Conservation (phyloP, 2,113 vertebrate species). For the Syngnathus floridae region DNA sequence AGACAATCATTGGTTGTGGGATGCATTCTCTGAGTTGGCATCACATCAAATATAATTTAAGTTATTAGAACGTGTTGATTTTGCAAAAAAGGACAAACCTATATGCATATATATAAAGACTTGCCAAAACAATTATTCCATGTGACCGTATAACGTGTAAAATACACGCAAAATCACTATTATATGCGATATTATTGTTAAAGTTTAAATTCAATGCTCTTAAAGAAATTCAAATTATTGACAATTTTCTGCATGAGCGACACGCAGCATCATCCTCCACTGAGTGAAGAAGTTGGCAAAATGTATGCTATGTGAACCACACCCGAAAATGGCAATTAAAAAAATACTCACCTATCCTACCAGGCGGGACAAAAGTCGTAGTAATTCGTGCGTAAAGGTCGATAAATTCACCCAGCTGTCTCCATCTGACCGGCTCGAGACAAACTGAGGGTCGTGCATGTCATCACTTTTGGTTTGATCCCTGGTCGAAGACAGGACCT, state of each 20-base stretch:
- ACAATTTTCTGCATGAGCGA: neutral
- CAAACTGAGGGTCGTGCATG: slow-evolving; percentile 37
- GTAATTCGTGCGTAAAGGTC: slow-evolving; percentile 12
- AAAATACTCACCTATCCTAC: slow-evolving; percentile 28
- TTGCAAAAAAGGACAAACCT: neutral
- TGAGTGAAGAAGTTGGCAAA: neutral
- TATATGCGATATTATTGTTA: neutral
- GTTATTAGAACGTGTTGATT: neutral
- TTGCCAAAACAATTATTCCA: neutral
- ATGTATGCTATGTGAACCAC: slow-evolving; percentile 6
- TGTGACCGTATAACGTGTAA: neutral
- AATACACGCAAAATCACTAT: neutral
- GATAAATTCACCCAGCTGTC: slow-evolving; percentile 14
- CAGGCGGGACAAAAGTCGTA: neutral
- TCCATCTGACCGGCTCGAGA: slow-evolving; percentile 36
- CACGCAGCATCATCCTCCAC: slow-evolving; percentile 26
- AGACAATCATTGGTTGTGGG: neutral
- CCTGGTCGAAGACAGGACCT: neutral
- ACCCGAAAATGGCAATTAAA: neutral
- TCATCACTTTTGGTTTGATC: slow-evolving; percentile 53
- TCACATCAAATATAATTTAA: neutral
- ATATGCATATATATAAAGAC: neutral
- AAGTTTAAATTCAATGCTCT: neutral
- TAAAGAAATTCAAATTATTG: neutral
- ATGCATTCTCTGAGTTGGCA: neutral